Conservation (phyloP, 92 coral and sea anemone species). For the Nematostella vectensis region DNA sequence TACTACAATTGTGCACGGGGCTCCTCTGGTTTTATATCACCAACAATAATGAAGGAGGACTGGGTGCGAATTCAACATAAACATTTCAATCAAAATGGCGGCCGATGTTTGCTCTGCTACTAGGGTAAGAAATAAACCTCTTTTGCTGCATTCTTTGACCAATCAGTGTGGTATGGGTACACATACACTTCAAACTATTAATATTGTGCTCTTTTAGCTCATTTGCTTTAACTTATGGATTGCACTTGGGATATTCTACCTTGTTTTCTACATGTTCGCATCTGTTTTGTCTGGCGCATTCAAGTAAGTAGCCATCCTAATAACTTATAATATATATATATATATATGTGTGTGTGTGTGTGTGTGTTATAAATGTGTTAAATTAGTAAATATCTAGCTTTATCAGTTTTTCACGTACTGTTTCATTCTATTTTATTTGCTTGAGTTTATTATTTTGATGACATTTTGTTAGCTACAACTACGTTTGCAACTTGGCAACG, state of each 20-base stretch:
- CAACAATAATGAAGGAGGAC: too few relatives aligned
- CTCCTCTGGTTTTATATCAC: not conserved
- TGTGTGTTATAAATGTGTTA: too few relatives aligned
- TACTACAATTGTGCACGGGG: not conserved
- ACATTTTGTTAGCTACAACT: too few relatives aligned
- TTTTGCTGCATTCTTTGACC: not conserved
- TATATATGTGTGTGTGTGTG: too few relatives aligned
- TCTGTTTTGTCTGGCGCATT: conserved; percentile 79
- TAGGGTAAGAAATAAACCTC: conserved; percentile 9
- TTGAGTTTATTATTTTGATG: too few relatives aligned
- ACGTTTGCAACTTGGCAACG: too few relatives aligned
- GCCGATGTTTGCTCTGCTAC: conserved; percentile 23
- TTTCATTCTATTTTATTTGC: too few relatives aligned
- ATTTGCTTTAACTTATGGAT: conserved; percentile 58
- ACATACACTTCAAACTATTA: not conserved
- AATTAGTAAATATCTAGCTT: too few relatives aligned
- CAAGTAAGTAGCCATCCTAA: conserved; percentile 69
- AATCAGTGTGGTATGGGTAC: not conserved
- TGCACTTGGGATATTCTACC: conserved; percentile 59
- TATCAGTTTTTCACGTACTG: too few relatives aligned
- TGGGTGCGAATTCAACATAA: not conserved
- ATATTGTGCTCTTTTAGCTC: conserved; percentile 32
- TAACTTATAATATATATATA: too few relatives aligned
- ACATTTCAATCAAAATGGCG: conserved; percentile 33
- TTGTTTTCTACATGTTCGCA: conserved; percentile 74